Conservation (phyloP, 1,140 invertebrate genomes). For the Drosophila sp. region DNA sequence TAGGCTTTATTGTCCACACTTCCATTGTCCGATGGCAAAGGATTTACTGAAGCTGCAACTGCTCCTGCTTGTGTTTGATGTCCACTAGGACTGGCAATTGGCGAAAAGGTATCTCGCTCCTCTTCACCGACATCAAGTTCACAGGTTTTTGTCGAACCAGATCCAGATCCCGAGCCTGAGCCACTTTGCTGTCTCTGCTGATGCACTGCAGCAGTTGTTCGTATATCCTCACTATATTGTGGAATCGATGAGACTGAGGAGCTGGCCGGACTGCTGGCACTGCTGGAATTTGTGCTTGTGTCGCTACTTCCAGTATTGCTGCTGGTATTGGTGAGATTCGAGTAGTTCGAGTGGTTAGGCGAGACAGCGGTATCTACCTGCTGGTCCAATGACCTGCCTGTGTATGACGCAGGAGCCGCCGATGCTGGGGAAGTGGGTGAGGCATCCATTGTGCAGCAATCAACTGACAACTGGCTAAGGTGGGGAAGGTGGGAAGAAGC, state of each 20-base stretch:
- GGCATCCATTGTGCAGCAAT: constrained; percentile 52
- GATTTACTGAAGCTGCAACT: constrained; percentile 6
- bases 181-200: constrained; percentile 41
- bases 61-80: constrained; percentile 34
- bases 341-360: constrained; percentile 71
- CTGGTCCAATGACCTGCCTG: constrained; percentile 69
- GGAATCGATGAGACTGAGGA: constrained; percentile 69
- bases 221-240: constrained; percentile 76
- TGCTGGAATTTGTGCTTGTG: constrained; percentile 22
- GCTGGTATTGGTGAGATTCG: constrained; percentile 74
- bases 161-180: constrained; percentile 55
- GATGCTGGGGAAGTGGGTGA: constrained; percentile 42
- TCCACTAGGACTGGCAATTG: constrained; percentile 63
- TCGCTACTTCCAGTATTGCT: constrained; percentile 40
- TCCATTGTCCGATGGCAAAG: constrained; percentile 27
- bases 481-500: not conserved
- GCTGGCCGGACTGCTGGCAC: constrained; percentile 47
- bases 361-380: constrained; percentile 58
- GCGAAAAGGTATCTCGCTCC: constrained; percentile 78
- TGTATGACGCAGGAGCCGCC: constrained; percentile 31
- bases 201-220: constrained; percentile 38
- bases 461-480: not conserved
- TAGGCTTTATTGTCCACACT: constrained; percentile 30
- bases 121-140: constrained; percentile 75
- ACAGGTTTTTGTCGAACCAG: constrained; percentile 65